Percentiles rank a stretch among this genome's conserved stretches.
These are phyloP conservation scores for Forficula auricularia DNA, from an alignment of 1,140 invertebrate species.

Conservation along the genomic window DNA sequence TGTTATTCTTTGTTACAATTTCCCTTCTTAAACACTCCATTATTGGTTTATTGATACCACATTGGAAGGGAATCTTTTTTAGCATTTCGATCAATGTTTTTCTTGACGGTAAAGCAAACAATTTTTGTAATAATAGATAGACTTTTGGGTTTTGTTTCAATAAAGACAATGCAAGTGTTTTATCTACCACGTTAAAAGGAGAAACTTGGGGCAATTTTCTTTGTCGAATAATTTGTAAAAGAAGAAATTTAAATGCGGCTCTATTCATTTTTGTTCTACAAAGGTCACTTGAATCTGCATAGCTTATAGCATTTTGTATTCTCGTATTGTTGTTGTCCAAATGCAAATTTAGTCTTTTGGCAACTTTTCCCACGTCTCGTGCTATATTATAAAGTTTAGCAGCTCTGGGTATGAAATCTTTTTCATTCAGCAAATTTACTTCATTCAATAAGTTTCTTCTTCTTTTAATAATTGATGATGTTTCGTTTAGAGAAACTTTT, in stretches of 20 bases:
- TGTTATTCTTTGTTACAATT: slow-evolving; percentile 12
- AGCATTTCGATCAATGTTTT: slow-evolving; percentile 11
- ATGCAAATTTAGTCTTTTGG: too few species aligned
- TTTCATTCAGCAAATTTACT: too few species aligned
- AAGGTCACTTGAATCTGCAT: too few species aligned
- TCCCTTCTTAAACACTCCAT: slow-evolving; percentile 16
- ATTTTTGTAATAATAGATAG: slow-evolving; percentile 9
- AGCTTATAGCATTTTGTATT: too few species aligned
- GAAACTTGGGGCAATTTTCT: neutral
- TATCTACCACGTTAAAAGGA: neutral
- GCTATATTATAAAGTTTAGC: too few species aligned
- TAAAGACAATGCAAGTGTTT: neutral
- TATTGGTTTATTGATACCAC: slow-evolving; percentile 18
- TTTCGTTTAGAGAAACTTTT: too few species aligned
- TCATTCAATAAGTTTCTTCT: too few species aligned
- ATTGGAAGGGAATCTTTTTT: slow-evolving; percentile 11
- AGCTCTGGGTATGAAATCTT: too few species aligned
- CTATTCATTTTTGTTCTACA: too few species aligned
- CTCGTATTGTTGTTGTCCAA: too few species aligned
- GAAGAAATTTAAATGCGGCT: neutral
- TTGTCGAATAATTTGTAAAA: neutral
- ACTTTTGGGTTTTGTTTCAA: slow-evolving; percentile 6
- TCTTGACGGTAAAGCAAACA: slow-evolving; percentile 13
- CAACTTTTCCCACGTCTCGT: too few species aligned
- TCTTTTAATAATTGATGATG: too few species aligned